These are phyloP conservation scores for Terebella lapidaria DNA, from an alignment of 2,888 invertebrate species.

Conservation along the genomic window DNA sequence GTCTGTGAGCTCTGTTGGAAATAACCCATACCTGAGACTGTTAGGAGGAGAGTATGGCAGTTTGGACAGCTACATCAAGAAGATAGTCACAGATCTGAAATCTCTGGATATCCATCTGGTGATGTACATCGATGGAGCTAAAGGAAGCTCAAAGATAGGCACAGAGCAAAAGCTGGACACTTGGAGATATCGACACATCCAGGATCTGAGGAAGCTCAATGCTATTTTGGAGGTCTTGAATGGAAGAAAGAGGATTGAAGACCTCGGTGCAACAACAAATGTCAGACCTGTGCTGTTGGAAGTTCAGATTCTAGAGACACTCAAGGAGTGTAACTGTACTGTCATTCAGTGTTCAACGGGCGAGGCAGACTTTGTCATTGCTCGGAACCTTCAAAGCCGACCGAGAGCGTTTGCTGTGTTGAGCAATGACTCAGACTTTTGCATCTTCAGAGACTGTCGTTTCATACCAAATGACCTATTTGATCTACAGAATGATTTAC, in stretches of 20 bases:
- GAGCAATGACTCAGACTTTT: conserved; percentile 49
- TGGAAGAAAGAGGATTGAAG: conserved; percentile 25
- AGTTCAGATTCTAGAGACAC: conserved; percentile 29
- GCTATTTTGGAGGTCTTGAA: conserved; percentile 32
- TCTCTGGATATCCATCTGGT: conserved; percentile 36
- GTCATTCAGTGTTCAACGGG: conserved; percentile 31
- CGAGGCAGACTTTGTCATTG: conserved; percentile 43
- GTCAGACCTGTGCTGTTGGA: conserved; percentile 44
- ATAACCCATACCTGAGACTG: conserved; percentile 36
- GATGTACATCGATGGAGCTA: conserved; percentile 43
- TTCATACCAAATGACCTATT: conserved; percentile 40
- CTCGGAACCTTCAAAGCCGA: conserved; percentile 32
- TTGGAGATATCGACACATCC: conserved; percentile 35
- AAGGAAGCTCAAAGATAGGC: conserved; percentile 31
- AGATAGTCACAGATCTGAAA: conserved; percentile 36
- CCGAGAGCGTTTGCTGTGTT: conserved; percentile 40
- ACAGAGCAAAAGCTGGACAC: conserved; percentile 39
- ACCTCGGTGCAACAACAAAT: conserved; percentile 26
- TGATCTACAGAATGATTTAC: conserved; percentile 40
- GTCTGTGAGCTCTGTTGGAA: conserved; percentile 24
- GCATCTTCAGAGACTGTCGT: conserved; percentile 35
- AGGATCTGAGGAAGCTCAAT: conserved; percentile 32
- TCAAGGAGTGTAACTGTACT: conserved; percentile 37
- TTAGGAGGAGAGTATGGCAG: conserved; percentile 43
- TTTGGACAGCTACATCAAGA: conserved; percentile 32